These are phyloP conservation scores for Tetragonisca angustula DNA, from an alignment of 2,888 invertebrate genomes.

Conservation along the genomic window DNA sequence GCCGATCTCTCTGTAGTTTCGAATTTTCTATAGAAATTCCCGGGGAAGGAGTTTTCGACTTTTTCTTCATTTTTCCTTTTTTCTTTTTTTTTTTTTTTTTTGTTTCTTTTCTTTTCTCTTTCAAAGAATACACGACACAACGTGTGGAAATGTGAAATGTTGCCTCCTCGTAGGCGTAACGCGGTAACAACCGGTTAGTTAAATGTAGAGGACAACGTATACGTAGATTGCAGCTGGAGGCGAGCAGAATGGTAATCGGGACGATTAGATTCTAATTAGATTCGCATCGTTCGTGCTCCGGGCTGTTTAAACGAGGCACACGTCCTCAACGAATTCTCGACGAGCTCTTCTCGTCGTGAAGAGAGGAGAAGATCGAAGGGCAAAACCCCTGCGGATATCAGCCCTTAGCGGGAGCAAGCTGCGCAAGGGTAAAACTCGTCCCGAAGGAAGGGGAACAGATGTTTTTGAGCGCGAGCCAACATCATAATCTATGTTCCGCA, in stretches of 20 bases:
- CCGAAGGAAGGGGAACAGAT: constrained; percentile 82
- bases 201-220: not conserved
- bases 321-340: constrained; percentile 72
- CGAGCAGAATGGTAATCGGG: constrained; percentile 26
- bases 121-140: not conserved
- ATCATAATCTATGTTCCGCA: constrained; percentile 84
- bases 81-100: no score
- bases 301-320: constrained; percentile 78
- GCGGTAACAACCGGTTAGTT: not conserved
- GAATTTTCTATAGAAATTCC: not conserved
- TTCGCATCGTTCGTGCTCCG: constrained; percentile 72
- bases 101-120: no score
- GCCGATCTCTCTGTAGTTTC: no score
- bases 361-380: constrained; percentile 73
- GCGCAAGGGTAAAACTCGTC: constrained; percentile 74
- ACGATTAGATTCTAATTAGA: constrained; percentile 75
- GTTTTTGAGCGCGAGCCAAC: constrained; percentile 83
- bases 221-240: constrained; percentile 10
- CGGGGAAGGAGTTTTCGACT: no score
- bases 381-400: constrained; percentile 78
- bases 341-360: constrained; percentile 63
- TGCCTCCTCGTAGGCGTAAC: not conserved
- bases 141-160: not conserved
- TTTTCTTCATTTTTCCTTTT: no score
- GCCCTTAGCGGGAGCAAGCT: constrained; percentile 75